These are phyloP conservation scores for Copsychus sechellarum DNA, from an alignment of 2,113 vertebrate species.

Conservation along the genomic window DNA sequence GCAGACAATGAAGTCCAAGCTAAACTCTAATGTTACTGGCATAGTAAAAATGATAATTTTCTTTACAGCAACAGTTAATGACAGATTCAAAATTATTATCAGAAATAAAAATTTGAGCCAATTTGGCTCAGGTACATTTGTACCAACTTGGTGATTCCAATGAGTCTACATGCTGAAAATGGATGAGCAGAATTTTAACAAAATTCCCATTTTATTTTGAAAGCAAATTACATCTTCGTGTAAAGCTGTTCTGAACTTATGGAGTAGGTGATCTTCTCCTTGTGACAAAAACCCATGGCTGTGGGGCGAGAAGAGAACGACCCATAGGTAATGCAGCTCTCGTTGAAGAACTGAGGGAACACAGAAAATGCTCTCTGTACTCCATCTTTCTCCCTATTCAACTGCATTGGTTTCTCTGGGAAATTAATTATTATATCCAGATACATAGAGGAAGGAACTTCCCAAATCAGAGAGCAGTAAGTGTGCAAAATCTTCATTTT, in stretches of 20 bases:
- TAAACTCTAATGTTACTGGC: background rate
- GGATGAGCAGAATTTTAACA: background rate
- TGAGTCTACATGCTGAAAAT: background rate
- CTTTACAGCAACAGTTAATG: background rate
- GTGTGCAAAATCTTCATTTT: background rate
- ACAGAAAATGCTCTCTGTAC: background rate
- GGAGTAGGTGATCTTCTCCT: background rate
- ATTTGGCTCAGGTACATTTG: background rate
- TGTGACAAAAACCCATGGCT: background rate
- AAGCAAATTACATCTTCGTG: accelerated
- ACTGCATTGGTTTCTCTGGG: background rate
- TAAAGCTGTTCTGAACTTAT: background rate
- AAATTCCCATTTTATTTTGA: background rate
- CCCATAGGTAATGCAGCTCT: background rate
- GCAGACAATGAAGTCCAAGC: background rate
- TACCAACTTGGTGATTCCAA: background rate
- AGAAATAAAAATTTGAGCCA: background rate
- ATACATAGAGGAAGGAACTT: background rate
- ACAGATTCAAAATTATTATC: background rate
- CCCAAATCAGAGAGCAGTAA: background rate
- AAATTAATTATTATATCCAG: background rate
- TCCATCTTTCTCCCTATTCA: background rate
- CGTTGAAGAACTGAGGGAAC: background rate
- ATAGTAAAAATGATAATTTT: background rate
- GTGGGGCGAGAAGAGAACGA: background rate